Conservation (phyloP, 2,888 invertebrate species). For the Pyrocoelia pectoralis region DNA sequence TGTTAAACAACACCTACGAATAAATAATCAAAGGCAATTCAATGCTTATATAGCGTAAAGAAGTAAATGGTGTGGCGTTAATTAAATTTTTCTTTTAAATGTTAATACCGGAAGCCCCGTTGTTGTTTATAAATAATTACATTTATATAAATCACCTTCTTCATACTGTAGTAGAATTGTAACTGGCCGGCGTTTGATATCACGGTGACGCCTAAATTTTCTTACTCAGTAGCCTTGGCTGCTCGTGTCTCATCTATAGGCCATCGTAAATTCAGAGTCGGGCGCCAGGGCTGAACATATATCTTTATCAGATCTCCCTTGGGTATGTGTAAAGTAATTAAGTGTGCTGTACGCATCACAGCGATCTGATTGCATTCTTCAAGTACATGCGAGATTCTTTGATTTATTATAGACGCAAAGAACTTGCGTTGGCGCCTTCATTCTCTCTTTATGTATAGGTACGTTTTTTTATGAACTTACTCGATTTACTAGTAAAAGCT, state of each 20-base stretch:
- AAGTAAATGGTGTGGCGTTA: slow-evolving; percentile 15
- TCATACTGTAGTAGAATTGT: slow-evolving; percentile 38
- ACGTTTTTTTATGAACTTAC: slow-evolving; percentile 15
- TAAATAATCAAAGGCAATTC: slow-evolving; percentile 7
- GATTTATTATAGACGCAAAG: slow-evolving; percentile 42
- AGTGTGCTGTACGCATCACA: slow-evolving; percentile 41
- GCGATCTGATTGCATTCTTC: slow-evolving; percentile 46
- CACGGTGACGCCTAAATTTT: slow-evolving; percentile 51
- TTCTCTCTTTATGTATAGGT: slow-evolving; percentile 24
- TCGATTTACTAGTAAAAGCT: slow-evolving; percentile 5
- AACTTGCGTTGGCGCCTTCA: slow-evolving; percentile 42
- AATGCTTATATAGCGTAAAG: slow-evolving; percentile 13
- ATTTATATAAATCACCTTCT: slow-evolving; percentile 43
- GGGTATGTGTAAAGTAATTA: slow-evolving; percentile 42
- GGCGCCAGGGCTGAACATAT: slow-evolving; percentile 44
- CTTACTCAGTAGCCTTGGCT: slow-evolving; percentile 43
- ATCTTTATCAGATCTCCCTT: slow-evolving; percentile 38
- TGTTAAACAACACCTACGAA: slow-evolving; percentile 15
- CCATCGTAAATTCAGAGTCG: slow-evolving; percentile 46
- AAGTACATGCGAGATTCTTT: slow-evolving; percentile 44
- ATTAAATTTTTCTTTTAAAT: slow-evolving; percentile 21
- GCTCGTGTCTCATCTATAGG: slow-evolving; percentile 41
- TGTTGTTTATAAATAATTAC: slow-evolving; percentile 27
- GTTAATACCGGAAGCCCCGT: slow-evolving; percentile 27
- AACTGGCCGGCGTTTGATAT: slow-evolving; percentile 44